Conservation (phyloP, 2,113 vertebrate genomes). For the Galemys pyrenaicus region DNA sequence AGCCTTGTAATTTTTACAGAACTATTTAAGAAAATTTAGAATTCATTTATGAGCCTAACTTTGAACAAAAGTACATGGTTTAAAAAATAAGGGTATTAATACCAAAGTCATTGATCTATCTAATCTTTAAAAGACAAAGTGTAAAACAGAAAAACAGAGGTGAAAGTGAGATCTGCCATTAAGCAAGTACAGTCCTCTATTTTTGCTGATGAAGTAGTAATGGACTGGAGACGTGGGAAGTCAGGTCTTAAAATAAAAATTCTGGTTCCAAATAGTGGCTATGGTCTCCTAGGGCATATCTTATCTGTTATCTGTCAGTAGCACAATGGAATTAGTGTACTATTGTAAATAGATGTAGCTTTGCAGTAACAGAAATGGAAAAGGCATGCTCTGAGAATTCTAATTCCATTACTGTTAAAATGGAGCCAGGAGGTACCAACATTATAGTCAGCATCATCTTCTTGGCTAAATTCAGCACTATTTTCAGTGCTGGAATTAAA, state of each 20-base stretch:
- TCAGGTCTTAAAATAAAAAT: conserved; percentile 43
- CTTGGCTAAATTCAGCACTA: not conserved
- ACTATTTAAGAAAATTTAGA: not conserved
- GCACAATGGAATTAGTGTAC: conserved; percentile 44
- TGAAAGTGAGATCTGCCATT: not conserved
- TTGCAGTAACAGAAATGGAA: conserved; percentile 37
- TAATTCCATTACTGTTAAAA: not conserved
- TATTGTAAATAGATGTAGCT: conserved; percentile 59
- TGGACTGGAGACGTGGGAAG: not conserved
- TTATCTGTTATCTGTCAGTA: conserved; percentile 74
- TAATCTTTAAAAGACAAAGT: conserved; percentile 3
- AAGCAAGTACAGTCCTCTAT: not conserved
- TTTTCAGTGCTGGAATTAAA: conserved; percentile 40
- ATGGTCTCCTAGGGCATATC: conserved; percentile 34
- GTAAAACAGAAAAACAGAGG: conserved; percentile 21
- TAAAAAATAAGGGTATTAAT: conserved; percentile 36
- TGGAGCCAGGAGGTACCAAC: not conserved
- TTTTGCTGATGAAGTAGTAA: conserved; percentile 42
- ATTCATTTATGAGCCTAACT: not conserved
- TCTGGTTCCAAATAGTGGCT: conserved; percentile 53
- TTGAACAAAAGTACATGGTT: conserved; percentile 37
- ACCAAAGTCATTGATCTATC: not conserved
- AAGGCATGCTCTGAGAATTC: conserved; percentile 12
- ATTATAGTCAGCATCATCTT: not conserved
- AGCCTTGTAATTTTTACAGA: not conserved